Base-by-base conservation (phyloP, 2,888 invertebrate genomes). In the Agrotis clavis region DNA sequence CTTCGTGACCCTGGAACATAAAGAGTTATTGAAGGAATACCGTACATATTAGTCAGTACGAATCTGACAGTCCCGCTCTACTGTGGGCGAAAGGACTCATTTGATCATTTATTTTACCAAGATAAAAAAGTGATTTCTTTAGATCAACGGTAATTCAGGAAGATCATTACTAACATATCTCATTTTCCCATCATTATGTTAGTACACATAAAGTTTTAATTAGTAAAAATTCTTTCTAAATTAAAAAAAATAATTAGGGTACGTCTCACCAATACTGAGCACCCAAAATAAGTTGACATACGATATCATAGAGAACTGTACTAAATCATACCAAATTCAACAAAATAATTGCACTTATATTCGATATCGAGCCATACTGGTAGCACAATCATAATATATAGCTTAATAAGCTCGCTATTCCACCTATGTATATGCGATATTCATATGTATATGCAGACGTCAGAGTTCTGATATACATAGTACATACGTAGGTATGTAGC, bases 361-460 rank as follows among this genome's bases (percentile, higher is more conserved):
- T 45, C 16, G 47, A n/a, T 45, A 68, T 25, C 50, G 48, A 50
- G 30, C n/a, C 16, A 30, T 9, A 53, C 51, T 35, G 45, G 19
- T 21, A 41, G 18, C 4, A 16, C 16, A 41, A 18, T 21, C 18
- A 25, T 21, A 71, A 25, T 21, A 71, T 9, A 25, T 25, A 25
- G 25, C 25, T 2, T 25, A 41, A 2, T 30, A n/a, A n/a, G 54
- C 48, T 54, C 54, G 14, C 19, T 75, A 75, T 60, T 45, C 54
- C 21, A 13, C 45, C 14, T 48, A 16, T 41, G 25, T 6, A n/a
- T n/a, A n/a, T n/a, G n/a, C n/a, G n/a, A 30, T 48, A 21, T 48
- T 53, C 50, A 48, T 66, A 50, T 35, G 62, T 77, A 53, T 56
- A 63, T 54, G 35, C 54, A 35, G 72, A 79, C 79, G 66, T 82